Percentiles rank a stretch among this genome's conserved stretches.
Evolutionary conservation across 2,888 invertebrate genomes (phyloP).

Genomic region (Endotricha flammealis): DNA sequence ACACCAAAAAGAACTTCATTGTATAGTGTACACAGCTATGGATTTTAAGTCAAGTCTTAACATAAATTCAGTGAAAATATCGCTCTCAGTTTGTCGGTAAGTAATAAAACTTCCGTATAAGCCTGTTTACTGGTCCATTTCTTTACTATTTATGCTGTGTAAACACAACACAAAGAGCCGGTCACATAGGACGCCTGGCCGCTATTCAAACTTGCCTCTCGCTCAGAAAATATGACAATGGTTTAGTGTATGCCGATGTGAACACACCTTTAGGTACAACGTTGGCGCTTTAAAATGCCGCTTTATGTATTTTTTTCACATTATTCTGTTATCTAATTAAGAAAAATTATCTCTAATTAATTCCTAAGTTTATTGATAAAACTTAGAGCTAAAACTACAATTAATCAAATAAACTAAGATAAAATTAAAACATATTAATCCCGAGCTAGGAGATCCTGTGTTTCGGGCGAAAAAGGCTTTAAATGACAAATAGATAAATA

Average conservation of each 20-base stretch:
- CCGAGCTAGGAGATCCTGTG: too few relatives aligned
- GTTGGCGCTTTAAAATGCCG: conserved; percentile 42
- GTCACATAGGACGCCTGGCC: conserved; percentile 42
- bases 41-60: too few relatives aligned
- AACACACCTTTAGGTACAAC: conserved; percentile 56
- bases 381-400: too few relatives aligned
- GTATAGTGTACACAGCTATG: neutral
- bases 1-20: neutral
- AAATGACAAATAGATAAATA: too few relatives aligned
- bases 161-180: conserved; percentile 56
- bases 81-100: conserved; percentile 23
- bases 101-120: conserved; percentile 55
- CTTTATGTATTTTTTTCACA: conserved; percentile 10
- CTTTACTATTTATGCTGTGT: conserved; percentile 62
- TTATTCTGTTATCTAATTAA: too few relatives aligned
- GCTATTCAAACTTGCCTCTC: conserved; percentile 51
- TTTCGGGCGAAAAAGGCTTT: too few relatives aligned
- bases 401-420: too few relatives aligned
- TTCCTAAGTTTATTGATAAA: too few relatives aligned
- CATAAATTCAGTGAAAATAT: conserved; percentile 21
- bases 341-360: too few relatives aligned
- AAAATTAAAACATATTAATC: too few relatives aligned
- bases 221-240: conserved; percentile 68
- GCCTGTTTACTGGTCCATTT: conserved; percentile 53
- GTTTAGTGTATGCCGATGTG: conserved; percentile 56